phyloP scores from a whole-genome alignment of 1,140 invertebrate species.

The Telenomus remus region DNA sequence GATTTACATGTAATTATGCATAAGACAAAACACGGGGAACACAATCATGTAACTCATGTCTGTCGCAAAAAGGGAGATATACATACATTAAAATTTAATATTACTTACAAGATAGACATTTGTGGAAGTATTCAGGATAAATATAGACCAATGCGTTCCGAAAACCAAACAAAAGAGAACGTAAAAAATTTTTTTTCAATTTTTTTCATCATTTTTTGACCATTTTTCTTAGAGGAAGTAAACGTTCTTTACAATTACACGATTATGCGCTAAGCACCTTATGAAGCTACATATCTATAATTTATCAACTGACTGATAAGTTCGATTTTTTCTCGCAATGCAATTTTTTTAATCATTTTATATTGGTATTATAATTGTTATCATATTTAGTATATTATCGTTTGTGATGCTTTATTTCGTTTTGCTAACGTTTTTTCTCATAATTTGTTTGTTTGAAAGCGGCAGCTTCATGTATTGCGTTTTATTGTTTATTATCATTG shows the following conservation, averaged over 20 bases:
- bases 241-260: conserved; percentile 57
- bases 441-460: conserved; percentile 37
- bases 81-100: conserved; percentile 52
- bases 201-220: conserved; percentile 13
- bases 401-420: conserved; percentile 36
- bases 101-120: conserved; percentile 51
- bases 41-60: conserved; percentile 38
- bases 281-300: conserved; percentile 59
- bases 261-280: conserved; percentile 61
- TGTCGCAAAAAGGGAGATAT: conserved; percentile 32
- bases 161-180: conserved; percentile 16
- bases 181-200: conserved; percentile 1
- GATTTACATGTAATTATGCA: conserved; percentile 50
- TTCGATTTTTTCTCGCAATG: conserved; percentile 52
- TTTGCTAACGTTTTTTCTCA: conserved; percentile 19
- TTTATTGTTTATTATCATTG: too few species aligned
- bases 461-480: conserved; percentile 53
- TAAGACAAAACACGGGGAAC: conserved; percentile 44
- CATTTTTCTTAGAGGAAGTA: conserved; percentile 33
- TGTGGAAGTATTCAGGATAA: conserved; percentile 53
- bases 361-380: conserved; percentile 30
- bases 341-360: conserved; percentile 35
- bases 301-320: conserved; percentile 57
- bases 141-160: conserved; percentile 33
- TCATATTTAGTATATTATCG: conserved; percentile 9